A percentile compares a stretch with the other conserved stretches of the same genome.
These are phyloP conservation scores for Myocastor coypus DNA, from an alignment of 2,113 vertebrate genomes.

Conservation along the genomic window DNA sequence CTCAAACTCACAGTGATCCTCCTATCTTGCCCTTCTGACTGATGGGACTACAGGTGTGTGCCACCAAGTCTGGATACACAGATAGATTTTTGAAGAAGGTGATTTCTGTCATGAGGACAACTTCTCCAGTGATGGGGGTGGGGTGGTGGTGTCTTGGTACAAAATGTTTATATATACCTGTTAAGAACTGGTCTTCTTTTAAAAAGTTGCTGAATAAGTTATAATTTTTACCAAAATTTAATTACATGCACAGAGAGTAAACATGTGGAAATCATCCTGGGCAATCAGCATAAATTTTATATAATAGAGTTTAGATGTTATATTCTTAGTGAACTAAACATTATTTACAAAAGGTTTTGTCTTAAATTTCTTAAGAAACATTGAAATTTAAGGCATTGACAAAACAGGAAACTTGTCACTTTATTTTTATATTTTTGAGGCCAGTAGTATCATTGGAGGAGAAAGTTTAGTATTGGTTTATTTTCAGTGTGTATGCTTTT, in stretches of 20 bases:
- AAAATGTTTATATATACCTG: slow-evolving; percentile 56
- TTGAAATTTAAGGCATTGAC: slow-evolving; percentile 66
- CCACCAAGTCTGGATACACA: background rate
- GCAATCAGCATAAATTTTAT: slow-evolving; percentile 52
- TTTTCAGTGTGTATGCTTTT: slow-evolving; percentile 53
- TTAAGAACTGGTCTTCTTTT: background rate
- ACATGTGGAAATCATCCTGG: slow-evolving; percentile 70
- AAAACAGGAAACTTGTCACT: slow-evolving; percentile 19
- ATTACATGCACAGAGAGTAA: slow-evolving; percentile 48
- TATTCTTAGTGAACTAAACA: background rate
- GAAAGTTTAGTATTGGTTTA: background rate
- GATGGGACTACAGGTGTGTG: background rate
- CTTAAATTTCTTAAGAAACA: slow-evolving; percentile 63
- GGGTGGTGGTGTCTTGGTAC: background rate
- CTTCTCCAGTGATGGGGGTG: background rate
- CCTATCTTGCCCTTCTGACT: background rate
- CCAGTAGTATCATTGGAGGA: background rate
- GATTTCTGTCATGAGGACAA: slow-evolving; percentile 27
- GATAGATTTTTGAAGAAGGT: slow-evolving; percentile 32
- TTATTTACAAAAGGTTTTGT: slow-evolving; percentile 42
- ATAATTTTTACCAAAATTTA: slow-evolving; percentile 67
- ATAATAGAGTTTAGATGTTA: background rate
- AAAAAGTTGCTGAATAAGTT: slow-evolving; percentile 57
- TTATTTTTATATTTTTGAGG: slow-evolving; percentile 20
- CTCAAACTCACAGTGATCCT: background rate